Evolutionary conservation across 2,797 vertebrate species (phyloP), one percentile per base, ranked within the genome.

Genomic region (Myripristis jacobus): DNA sequence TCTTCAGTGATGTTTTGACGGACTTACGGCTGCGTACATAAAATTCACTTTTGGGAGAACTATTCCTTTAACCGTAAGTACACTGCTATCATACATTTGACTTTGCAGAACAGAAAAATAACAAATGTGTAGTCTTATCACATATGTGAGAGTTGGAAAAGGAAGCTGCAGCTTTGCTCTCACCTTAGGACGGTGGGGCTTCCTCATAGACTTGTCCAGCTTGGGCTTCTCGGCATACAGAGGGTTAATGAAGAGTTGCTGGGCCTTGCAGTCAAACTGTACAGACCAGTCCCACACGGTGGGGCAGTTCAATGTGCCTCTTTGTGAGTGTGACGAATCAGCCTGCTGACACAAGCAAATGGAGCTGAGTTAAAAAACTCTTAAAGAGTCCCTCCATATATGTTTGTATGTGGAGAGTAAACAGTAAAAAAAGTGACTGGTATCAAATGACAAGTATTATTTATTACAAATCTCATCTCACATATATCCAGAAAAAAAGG

Each of bases 231-330:
- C 94, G 63, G 87, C 80, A 74, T 96, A 96, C 74, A 97, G 81
- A 79, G 95, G 95, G 92, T 96, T 97, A 85, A 85, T 92, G 78
- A 97, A 94, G 79, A 96, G 91, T 22, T 84, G 93, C 89, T 95
- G 94, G 22, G 95, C 95, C 76, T 93, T 93, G 66, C 85, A 76
- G 89, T 95, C 94, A 89, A 96, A 96, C 92, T 97, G 96, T 58
- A 96, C 91, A 52, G 95, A 94, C 96, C 96, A 97, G 59, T 97
- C 95, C 96, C 96, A 97, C 82, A 95, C 95, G 0, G 93, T 88
- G 59, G 93, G 94, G 80, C 94, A 95, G 71, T 68, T 94, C 93
- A 95, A 93, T 88, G 93, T 86, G 70, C 88, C 78, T 18, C 92
- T 92, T 90, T 94, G 93, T 93, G 88, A 65, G 19, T 90, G 81